Conservation (phyloP, 2,113 vertebrate genomes). For the Paramormyrops kingsleyae region DNA sequence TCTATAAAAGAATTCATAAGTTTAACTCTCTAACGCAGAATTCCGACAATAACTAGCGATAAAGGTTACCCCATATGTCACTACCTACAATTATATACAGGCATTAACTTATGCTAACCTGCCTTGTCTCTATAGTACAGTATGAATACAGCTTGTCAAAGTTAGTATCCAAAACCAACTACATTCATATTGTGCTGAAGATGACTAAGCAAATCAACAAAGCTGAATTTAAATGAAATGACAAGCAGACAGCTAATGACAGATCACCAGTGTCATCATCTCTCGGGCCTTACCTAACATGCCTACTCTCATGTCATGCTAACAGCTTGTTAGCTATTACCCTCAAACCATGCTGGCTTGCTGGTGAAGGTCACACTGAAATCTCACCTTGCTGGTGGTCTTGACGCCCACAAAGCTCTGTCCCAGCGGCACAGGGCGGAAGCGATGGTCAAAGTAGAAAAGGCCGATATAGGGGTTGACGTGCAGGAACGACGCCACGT, state of each 20-base stretch:
- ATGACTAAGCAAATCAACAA: background rate
- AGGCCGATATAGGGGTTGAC: slow-evolving; percentile 95
- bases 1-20: background rate
- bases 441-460: slow-evolving; percentile 92
- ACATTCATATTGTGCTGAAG: background rate
- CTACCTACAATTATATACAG: background rate
- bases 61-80: background rate
- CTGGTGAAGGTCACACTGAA: background rate
- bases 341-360: background rate
- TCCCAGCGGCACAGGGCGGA: slow-evolving; percentile 90
- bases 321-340: background rate
- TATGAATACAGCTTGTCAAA: background rate
- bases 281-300: background rate
- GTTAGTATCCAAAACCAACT: background rate
- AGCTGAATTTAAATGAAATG: background rate
- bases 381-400: slow-evolving; percentile 80
- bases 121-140: background rate
- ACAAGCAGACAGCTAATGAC: background rate
- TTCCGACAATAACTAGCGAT: background rate
- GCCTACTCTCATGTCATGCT: background rate
- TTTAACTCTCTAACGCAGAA: background rate
- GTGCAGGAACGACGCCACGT: slow-evolving; percentile 87
- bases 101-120: background rate
- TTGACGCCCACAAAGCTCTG: slow-evolving; percentile 95
- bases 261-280: background rate